Evolutionary conservation across 2,888 invertebrate genomes (phyloP).

Genomic region (Orthosia gothica): DNA sequence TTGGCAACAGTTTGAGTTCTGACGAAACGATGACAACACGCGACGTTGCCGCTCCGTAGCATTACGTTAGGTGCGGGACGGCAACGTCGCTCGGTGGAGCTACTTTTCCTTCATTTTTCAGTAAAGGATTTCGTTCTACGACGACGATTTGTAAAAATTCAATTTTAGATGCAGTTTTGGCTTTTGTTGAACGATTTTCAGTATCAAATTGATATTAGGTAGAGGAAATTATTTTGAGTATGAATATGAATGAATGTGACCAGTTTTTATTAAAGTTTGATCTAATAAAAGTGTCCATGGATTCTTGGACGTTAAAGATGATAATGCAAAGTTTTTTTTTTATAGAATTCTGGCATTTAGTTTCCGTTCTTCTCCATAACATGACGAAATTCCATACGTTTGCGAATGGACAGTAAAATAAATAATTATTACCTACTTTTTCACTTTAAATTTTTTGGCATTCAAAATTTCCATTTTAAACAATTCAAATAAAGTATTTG

Average conservation of each 20-base stretch:
- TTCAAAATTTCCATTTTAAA: too few relatives aligned
- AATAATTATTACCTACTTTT: too few relatives aligned
- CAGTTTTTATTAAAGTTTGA: too few relatives aligned
- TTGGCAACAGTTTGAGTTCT: conserved; percentile 43
- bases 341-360: too few relatives aligned
- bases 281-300: too few relatives aligned
- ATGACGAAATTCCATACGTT: too few relatives aligned
- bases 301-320: too few relatives aligned
- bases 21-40: conserved; percentile 57
- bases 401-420: too few relatives aligned
- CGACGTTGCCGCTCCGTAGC: conserved; percentile 60
- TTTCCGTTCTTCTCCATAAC: too few relatives aligned
- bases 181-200: not conserved
- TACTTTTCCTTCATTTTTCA: conserved; percentile 64
- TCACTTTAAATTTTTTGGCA: too few relatives aligned
- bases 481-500: too few relatives aligned
- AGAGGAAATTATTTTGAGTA: not conserved
- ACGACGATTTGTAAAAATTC: not conserved
- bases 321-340: too few relatives aligned
- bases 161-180: conserved; percentile 3
- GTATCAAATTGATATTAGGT: not conserved
- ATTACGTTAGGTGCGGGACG: conserved; percentile 51
- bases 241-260: not conserved
- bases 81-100: conserved; percentile 49
- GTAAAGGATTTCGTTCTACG: conserved; percentile 24